These are phyloP conservation scores for Spizaetus ornatus DNA, from an alignment of 2,113 vertebrate species.

Conservation along the genomic window DNA sequence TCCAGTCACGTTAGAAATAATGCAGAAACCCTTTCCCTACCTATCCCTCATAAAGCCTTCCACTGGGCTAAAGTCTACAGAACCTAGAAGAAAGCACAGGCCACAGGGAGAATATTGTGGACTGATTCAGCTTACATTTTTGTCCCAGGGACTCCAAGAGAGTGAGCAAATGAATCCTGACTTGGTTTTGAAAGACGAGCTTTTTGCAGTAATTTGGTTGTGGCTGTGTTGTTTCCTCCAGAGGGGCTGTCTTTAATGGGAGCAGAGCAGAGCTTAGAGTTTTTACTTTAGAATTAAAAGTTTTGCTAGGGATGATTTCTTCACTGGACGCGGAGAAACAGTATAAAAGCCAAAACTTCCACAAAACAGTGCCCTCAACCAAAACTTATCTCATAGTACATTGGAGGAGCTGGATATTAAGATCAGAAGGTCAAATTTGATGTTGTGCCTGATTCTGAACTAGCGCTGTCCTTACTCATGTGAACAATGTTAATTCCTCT, in stretches of 20 bases:
- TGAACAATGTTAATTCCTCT: neutral
- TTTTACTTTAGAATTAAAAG: neutral
- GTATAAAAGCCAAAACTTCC: neutral
- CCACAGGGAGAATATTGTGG: neutral
- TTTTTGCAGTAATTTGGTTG: neutral
- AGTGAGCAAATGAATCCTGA: neutral
- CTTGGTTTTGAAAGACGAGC: neutral
- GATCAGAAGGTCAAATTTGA: neutral
- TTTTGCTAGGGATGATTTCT: neutral
- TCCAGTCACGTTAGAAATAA: neutral
- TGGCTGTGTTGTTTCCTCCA: neutral
- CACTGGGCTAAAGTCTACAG: neutral
- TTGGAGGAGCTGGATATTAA: neutral
- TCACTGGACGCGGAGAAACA: neutral
- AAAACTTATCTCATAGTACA: fast-evolving
- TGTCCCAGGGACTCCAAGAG: too few relatives aligned
- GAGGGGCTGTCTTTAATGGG: neutral
- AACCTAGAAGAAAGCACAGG: neutral
- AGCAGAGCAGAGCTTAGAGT: neutral
- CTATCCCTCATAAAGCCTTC: neutral
- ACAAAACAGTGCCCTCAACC: neutral
- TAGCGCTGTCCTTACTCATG: neutral
- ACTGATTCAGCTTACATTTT: neutral
- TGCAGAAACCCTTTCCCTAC: neutral
- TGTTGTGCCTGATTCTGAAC: neutral